A percentile compares a stretch with the other conserved stretches of the same genome.
These are phyloP conservation scores for Epiperipatus broadwayi DNA, from an alignment of 2,888 invertebrate genomes.

Conservation along the genomic window DNA sequence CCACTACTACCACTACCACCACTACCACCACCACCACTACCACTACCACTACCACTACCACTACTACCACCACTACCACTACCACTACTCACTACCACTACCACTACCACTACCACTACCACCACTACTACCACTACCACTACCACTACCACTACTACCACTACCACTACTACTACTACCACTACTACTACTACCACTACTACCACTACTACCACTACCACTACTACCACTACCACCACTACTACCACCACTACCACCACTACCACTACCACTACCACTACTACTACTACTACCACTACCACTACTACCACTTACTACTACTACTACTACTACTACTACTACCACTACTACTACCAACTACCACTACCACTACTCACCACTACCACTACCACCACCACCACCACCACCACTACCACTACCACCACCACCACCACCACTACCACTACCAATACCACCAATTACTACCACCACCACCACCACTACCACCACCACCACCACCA, in stretches of 20 bases:
- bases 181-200: conserved; percentile 12
- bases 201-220: conserved; percentile 12
- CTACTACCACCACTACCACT: too few species aligned
- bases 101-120: too few species aligned
- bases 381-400: conserved; percentile 1
- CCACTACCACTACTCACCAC: too few species aligned
- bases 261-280: too few species aligned
- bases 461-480: conserved; percentile 10
- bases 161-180: conserved; percentile 11
- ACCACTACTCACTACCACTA: too few species aligned
- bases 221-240: conserved; percentile 11
- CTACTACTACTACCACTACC: too few species aligned
- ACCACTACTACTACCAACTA: too few species aligned
- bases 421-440: conserved; percentile 10
- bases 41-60: too few species aligned
- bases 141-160: conserved; percentile 12
- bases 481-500: conserved; percentile 11
- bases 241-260: conserved; percentile 14
- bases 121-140: conserved; percentile 4
- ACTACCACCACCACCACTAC: too few species aligned
- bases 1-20: too few species aligned
- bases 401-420: conserved; percentile 9
- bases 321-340: too few species aligned
- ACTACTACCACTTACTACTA: too few species aligned
- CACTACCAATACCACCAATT: conserved; percentile 10